These are phyloP conservation scores for Chesias legatella DNA, from an alignment of 2,888 invertebrate species.

Conservation along the genomic window DNA sequence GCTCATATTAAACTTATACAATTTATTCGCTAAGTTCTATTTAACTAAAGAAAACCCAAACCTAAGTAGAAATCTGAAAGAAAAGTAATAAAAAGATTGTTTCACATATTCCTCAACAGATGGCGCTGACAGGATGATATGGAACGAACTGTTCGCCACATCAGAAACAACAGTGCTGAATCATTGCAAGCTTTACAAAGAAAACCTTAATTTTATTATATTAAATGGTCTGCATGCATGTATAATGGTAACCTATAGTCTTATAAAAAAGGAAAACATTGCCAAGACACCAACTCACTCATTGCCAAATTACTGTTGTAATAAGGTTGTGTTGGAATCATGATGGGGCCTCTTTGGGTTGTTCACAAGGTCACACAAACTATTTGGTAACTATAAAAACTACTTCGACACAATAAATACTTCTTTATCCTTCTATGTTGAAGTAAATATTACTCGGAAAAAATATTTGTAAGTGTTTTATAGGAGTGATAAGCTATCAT, in stretches of 20 bases:
- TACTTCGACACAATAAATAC: neutral
- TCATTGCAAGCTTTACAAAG: slow-evolving; percentile 15
- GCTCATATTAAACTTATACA: too few relatives aligned
- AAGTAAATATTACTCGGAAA: slow-evolving; percentile 5
- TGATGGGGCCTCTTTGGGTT: slow-evolving; percentile 18
- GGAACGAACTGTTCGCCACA: slow-evolving; percentile 7
- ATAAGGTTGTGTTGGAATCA: slow-evolving; percentile 8
- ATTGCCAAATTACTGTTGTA: slow-evolving; percentile 1
- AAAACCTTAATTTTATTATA: too few relatives aligned
- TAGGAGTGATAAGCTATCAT: slow-evolving; percentile 16
- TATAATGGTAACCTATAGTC: neutral
- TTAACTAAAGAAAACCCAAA: too few relatives aligned
- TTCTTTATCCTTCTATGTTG: neutral
- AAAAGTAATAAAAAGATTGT: neutral
- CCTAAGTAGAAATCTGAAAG: too few relatives aligned
- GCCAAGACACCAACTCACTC: slow-evolving; percentile 11
- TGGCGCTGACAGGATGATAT: slow-evolving; percentile 36
- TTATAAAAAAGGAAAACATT: slow-evolving; percentile 14
- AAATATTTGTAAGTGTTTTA: slow-evolving; percentile 7
- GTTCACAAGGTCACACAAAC: slow-evolving; percentile 15
- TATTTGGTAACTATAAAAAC: slow-evolving; percentile 14
- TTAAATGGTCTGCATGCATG: too few relatives aligned
- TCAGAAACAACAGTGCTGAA: slow-evolving; percentile 6
- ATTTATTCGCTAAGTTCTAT: too few relatives aligned
- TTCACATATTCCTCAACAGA: slow-evolving; percentile 29